Evolutionary conservation across 2,888 invertebrate genomes (phyloP).

Genomic region (Lasioglossum malachurum): DNA sequence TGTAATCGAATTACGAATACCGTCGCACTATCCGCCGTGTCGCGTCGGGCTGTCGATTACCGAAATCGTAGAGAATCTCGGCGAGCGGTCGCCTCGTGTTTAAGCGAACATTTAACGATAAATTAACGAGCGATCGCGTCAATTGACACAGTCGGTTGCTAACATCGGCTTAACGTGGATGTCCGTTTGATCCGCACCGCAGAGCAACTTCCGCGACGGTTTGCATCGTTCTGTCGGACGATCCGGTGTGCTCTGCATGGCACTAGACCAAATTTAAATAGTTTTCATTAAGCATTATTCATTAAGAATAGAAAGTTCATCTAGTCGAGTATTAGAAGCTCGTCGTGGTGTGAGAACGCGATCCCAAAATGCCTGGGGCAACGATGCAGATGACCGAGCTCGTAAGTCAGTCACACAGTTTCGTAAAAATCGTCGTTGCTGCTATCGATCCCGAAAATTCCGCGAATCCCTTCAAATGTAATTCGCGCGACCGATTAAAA

Average conservation of each 20-base stretch:
- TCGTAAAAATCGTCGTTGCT: neutral
- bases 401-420: conserved; percentile 61
- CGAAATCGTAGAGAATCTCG: neutral
- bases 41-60: neutral
- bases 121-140: conserved; percentile 46
- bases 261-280: neutral
- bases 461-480: neutral
- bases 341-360: neutral
- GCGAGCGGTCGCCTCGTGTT: neutral
- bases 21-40: neutral
- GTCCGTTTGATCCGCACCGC: neutral
- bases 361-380: conserved; percentile 55
- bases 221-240: neutral
- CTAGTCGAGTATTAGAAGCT: neutral
- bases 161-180: conserved; percentile 39
- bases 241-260: neutral
- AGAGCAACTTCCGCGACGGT: neutral
- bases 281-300: neutral
- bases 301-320: neutral
- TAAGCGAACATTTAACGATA: conserved; percentile 41
- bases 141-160: conserved; percentile 54
- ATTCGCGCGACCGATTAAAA: neutral
- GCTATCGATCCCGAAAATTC: neutral
- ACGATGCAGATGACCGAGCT: conserved; percentile 67
- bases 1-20: neutral